Percentiles rank a stretch among this genome's conserved stretches.
These are phyloP conservation scores for Passer montanus DNA, from an alignment of 2,113 vertebrate genomes.

Conservation along the genomic window DNA sequence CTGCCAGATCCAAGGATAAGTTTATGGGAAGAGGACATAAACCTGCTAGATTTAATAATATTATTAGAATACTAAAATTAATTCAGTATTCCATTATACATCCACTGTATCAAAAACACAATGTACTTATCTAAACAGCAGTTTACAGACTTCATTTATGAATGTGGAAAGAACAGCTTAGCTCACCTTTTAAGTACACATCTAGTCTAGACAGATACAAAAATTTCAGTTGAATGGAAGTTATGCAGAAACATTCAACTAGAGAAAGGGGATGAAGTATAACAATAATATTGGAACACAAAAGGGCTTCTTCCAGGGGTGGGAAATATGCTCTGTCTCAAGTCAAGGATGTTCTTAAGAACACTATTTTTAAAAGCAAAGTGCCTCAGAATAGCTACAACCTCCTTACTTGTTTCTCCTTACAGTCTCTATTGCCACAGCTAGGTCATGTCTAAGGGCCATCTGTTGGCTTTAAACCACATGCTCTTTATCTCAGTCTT, in stretches of 20 bases:
- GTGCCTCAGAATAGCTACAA: background rate
- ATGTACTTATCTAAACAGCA: background rate
- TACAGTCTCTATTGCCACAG: background rate
- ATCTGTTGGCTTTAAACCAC: background rate
- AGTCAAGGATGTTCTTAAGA: background rate
- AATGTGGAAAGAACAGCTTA: background rate
- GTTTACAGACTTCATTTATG: background rate
- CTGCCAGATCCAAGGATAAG: background rate
- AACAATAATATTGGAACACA: background rate
- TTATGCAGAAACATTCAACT: background rate
- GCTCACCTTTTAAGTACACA: background rate
- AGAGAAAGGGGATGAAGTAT: background rate
- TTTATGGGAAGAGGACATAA: background rate
- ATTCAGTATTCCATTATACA: background rate
- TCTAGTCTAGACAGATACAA: background rate
- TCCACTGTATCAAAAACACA: background rate
- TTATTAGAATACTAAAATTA: background rate
- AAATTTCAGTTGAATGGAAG: background rate
- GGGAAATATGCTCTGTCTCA: background rate
- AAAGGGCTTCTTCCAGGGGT: background rate
- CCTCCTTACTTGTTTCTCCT: background rate
- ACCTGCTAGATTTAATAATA: background rate
- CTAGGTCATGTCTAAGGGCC: background rate
- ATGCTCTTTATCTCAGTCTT: background rate
- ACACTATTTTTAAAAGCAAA: background rate